phyloP scores from a whole-genome alignment of 2,888 invertebrate species.

The Nysson spinosus region DNA sequence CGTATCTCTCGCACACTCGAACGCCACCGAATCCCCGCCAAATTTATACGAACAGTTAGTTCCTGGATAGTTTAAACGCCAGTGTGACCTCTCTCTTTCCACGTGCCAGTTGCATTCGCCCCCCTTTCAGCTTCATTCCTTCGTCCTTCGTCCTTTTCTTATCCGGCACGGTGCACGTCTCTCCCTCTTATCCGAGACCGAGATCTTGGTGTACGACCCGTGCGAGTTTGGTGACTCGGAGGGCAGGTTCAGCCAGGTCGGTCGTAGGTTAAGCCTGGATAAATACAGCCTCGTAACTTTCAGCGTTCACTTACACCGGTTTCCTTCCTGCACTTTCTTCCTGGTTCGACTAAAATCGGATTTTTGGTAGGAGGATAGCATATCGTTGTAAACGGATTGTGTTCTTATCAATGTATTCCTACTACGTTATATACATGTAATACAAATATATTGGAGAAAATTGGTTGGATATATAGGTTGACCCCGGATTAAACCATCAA shows the following conservation, averaged over 20 bases:
- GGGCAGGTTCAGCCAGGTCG: conserved; percentile 54
- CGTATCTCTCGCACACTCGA: conserved; percentile 72
- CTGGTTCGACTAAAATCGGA: too few relatives aligned
- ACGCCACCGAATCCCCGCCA: conserved; percentile 63
- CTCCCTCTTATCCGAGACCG: conserved; percentile 38
- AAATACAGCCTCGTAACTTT: conserved; percentile 62
- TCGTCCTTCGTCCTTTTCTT: conserved; percentile 5
- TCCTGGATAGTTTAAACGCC: conserved; percentile 57
- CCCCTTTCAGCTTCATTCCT: conserved; percentile 15
- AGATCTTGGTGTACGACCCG: conserved; percentile 31
- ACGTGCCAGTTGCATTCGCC: conserved; percentile 9
- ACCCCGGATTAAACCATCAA: too few relatives aligned
- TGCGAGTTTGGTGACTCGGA: conserved; percentile 25
- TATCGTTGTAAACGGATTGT: too few relatives aligned
- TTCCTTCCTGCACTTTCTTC: background rate
- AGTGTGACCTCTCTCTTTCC: conserved; percentile 24
- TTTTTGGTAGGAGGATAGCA: too few relatives aligned
- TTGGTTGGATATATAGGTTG: too few relatives aligned
- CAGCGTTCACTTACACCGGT: background rate
- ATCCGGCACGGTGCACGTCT: conserved; percentile 6
- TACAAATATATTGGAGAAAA: too few relatives aligned
- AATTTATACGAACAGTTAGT: conserved; percentile 71
- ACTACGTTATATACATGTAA: too few relatives aligned
- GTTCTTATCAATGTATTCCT: too few relatives aligned
- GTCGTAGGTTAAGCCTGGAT: conserved; percentile 65